A percentile compares a stretch with the other conserved stretches of the same genome.
phyloP scores from a whole-genome alignment of 37 sponge, comb jelly and placozoan species.

The Hormiphora californensis region DNA sequence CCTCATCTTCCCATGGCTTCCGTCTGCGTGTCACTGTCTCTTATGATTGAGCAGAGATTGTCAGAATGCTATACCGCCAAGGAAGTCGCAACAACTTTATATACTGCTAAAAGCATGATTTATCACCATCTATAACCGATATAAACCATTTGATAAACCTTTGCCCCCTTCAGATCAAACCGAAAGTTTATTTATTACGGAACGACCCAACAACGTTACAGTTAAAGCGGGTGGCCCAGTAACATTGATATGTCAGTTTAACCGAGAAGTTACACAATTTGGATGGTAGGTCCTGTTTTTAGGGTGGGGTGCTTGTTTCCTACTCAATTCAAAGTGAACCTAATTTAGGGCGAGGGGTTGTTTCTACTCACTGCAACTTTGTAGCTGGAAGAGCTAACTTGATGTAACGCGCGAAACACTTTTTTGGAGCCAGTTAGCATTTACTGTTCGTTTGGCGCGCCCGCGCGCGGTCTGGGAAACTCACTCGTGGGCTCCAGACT shows the following conservation, averaged over 20 bases:
- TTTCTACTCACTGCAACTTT: neutral
- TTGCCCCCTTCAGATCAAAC: neutral
- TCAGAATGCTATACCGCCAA: no score
- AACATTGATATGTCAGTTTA: constrained; percentile 29
- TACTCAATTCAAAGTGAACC: neutral
- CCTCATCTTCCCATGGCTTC: no score
- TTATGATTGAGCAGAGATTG: no score
- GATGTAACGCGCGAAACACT: neutral
- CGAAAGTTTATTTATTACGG: neutral
- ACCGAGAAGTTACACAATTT: neutral
- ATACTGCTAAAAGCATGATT: no score
- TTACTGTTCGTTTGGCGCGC: constrained; percentile 18
- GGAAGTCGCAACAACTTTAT: no score
- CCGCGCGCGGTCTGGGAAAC: neutral
- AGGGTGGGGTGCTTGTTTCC: neutral
- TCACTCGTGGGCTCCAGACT: no score
- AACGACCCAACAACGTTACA: neutral
- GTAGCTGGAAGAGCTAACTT: neutral
- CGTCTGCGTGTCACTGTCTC: no score
- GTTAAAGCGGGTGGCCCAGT: neutral
- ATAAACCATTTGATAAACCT: no score
- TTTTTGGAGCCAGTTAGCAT: neutral
- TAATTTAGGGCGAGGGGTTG: neutral
- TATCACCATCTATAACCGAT: no score
- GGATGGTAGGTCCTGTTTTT: neutral